Evolutionary conservation across 2,797 vertebrate genomes (phyloP).

Genomic region (Coracias cyanogaster): DNA sequence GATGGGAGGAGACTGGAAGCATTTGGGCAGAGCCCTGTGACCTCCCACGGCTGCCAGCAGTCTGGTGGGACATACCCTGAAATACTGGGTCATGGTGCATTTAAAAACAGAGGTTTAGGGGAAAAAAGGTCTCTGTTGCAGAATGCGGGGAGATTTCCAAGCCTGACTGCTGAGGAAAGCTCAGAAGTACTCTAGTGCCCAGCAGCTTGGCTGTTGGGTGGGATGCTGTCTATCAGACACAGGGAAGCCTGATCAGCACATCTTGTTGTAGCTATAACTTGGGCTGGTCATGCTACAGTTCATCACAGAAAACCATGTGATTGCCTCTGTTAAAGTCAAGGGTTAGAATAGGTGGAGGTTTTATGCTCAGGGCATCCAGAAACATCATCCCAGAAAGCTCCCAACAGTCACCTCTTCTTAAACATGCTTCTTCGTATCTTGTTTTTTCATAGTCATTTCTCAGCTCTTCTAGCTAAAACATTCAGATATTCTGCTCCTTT

Average conservation of each 20-base stretch:
- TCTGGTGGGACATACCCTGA: neutral
- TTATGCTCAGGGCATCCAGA: neutral
- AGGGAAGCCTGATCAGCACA: neutral
- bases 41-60: neutral
- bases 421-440: neutral
- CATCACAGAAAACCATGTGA: neutral
- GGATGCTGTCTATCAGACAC: neutral
- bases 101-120: neutral
- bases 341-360: neutral
- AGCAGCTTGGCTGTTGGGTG: neutral
- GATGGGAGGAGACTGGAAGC: neutral
- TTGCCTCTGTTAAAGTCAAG: neutral
- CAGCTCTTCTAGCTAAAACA: neutral
- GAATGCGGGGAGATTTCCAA: neutral
- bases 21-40: neutral
- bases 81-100: neutral
- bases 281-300: neutral
- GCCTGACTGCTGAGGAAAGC: neutral
- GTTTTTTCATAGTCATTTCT: neutral
- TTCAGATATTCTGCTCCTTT: constrained; percentile 3
- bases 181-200: neutral
- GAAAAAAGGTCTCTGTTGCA: rapidly evolving
- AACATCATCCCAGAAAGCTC: neutral
- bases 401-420: neutral
- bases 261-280: neutral